Evolutionary conservation across 1,140 invertebrate species (phyloP), one percentile per base, ranked within the genome.

Genomic region (Cotesia glomerata): DNA sequence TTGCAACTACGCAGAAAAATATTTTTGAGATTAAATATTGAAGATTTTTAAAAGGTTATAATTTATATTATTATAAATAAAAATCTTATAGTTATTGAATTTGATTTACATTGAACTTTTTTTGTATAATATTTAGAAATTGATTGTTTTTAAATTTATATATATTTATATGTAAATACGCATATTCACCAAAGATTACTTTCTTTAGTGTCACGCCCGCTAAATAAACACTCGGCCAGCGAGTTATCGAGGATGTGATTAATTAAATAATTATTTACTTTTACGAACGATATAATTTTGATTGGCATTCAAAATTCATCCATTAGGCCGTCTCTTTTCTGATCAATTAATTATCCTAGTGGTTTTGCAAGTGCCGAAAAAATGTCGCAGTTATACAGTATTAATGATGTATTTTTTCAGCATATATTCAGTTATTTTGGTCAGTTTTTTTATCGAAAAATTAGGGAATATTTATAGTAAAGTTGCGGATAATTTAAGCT

Each of bases 181-280:
- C 26, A 26, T 72, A 69, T 62, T 61, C 64, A 66, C 59, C 68
- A 61, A 78, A 69, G 61, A 56, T 70, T 52, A 34, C 62, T 69
- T 58, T 56, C 59, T 65, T 69, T 36, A 59, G 45, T 32, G 49
- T 62, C 45, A 63, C 69, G 71, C 65, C 39, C 9, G 9, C 16
- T 51, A 18, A 51, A 8, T 51, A 9, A 65, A 51, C 7, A 70
- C 80, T 83, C 82, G 82, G 51, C 82, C 82, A 82, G 82, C 82
- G 77, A 83, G 79, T 71, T 32, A 64, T n/a, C 16, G 5, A 67
- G 64, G 66, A 67, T 54, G 72, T 68, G 61, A 73, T 64, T 14
- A 36, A 52, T 64, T 18, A n/a, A 49, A 72, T 56, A 64, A 35
- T 49, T 9, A 45, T 45, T 45, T 2, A 45, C 65, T 63, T 32